Conservation (phyloP, 2,797 vertebrate species). For the Rhinophrynus dorsalis region DNA sequence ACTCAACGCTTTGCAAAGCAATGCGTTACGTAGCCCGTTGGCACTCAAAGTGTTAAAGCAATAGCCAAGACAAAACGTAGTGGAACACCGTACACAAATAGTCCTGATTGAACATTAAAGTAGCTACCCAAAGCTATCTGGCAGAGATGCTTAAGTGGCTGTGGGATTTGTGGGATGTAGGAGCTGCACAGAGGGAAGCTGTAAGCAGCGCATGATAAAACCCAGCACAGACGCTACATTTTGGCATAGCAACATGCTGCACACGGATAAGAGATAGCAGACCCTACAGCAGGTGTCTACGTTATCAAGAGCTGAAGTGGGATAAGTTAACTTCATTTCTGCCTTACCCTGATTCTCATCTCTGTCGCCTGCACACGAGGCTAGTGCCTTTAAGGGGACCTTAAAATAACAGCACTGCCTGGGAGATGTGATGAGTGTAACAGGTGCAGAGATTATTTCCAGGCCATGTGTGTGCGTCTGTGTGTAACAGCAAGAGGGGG, state of each 20-base stretch:
- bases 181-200: not conserved
- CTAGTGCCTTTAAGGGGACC: constrained; percentile 45
- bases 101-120: constrained; percentile 1
- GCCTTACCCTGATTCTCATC: constrained; percentile 20
- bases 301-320: constrained; percentile 17
- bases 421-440: constrained; percentile 38
- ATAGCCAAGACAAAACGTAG: constrained; percentile 3
- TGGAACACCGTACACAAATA: not conserved
- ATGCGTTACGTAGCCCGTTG: not conserved
- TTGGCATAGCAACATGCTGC: constrained; percentile 1
- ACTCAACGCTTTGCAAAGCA: no score
- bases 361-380: constrained; percentile 29
- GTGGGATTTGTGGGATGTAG: constrained; percentile 23
- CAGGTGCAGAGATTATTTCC: constrained; percentile 45
- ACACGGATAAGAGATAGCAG: not conserved
- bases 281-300: constrained; percentile 14
- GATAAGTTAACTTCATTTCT: constrained; percentile 40
- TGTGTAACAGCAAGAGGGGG: constrained; percentile 50
- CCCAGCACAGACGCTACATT: not conserved
- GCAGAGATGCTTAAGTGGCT: constrained; percentile 26
- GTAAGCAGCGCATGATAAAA: constrained; percentile 23
- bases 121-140: not conserved
- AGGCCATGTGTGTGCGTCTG: constrained; percentile 24
- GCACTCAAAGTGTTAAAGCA: not conserved
- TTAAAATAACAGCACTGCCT: constrained; percentile 54